These are phyloP conservation scores for Romanomermis culicivorax DNA, from an alignment of 2,888 invertebrate species.

Conservation along the genomic window DNA sequence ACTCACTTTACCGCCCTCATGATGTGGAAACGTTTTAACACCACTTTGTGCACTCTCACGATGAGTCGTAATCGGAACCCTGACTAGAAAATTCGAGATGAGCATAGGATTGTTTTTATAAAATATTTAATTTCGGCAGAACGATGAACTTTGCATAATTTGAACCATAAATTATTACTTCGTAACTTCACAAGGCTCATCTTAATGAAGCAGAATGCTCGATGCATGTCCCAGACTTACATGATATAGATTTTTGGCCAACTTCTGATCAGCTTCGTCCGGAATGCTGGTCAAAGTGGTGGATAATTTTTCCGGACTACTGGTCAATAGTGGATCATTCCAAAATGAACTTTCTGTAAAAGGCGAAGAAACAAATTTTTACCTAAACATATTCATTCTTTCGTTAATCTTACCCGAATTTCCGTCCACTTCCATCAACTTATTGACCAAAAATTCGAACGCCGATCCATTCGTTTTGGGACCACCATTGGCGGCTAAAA, in stretches of 20 bases:
- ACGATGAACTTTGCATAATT: no score
- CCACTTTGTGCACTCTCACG: no score
- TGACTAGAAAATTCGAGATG: no score
- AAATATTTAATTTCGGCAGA: no score
- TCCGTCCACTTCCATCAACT: slow-evolving; percentile 84
- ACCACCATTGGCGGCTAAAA: slow-evolving; percentile 60
- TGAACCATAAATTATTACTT: no score
- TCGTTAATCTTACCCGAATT: slow-evolving; percentile 50
- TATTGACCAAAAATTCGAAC: slow-evolving; percentile 81
- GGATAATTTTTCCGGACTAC: not conserved
- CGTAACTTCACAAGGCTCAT: no score
- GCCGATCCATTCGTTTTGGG: slow-evolving; percentile 67
- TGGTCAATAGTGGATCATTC: not conserved
- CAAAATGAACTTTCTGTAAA: slow-evolving; percentile 40
- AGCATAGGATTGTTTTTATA: no score
- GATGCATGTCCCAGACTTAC: no score
- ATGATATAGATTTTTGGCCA: slow-evolving; percentile 6
- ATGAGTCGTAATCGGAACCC: no score
- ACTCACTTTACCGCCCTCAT: no score
- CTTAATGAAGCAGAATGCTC: no score
- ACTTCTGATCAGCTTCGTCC: slow-evolving; percentile 4
- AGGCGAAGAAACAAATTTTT: slow-evolving; percentile 4
- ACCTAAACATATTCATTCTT: not conserved
- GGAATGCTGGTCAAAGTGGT: slow-evolving; percentile 2
- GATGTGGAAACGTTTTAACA: no score